phyloP scores from a whole-genome alignment of 1,140 invertebrate species.

The silkworm (Bombyx mori) region ASM3026992v2 NC_085134.1:10345501-10346000 shows the following conservation, averaged over 20 bases:
- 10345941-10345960: slow-evolving; percentile 45
- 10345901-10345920: slow-evolving; percentile 48
- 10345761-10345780: slow-evolving; percentile 84
- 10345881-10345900: slow-evolving; percentile 39
- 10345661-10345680: slow-evolving; percentile 71
- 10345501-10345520: slow-evolving; percentile 61
- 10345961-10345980: slow-evolving; percentile 63
- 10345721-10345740: slow-evolving; percentile 78
- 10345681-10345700: slow-evolving; percentile 56
- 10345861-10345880: slow-evolving; percentile 30
- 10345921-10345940: slow-evolving; percentile 62
- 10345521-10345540: slow-evolving; percentile 57
- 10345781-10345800: slow-evolving; percentile 87
- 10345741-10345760: slow-evolving; percentile 91
- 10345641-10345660: slow-evolving; percentile 82
- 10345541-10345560: slow-evolving; percentile 73
- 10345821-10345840: slow-evolving; percentile 70
- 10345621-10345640: slow-evolving; percentile 70
- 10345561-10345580: slow-evolving; percentile 84
- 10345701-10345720: slow-evolving; percentile 40
- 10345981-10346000: slow-evolving; percentile 64
- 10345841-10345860: slow-evolving; percentile 54
- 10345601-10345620: slow-evolving; percentile 79
- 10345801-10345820: slow-evolving; percentile 88
- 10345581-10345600: slow-evolving; percentile 84